Conservation (phyloP, 2,797 vertebrate species). For the Helostoma temminkii region DNA sequence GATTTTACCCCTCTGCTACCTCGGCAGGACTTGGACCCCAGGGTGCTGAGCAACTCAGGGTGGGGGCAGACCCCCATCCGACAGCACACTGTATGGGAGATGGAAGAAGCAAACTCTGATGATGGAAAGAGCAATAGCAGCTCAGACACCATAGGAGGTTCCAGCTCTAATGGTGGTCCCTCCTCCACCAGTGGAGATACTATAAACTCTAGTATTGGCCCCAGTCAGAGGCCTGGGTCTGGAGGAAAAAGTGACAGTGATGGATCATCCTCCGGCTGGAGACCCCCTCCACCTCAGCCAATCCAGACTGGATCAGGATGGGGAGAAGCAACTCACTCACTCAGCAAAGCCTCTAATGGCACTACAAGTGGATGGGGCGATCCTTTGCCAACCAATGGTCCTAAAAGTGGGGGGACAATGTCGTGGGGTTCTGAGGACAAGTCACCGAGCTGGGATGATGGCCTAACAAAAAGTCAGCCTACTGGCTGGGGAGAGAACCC, state of each 20-base stretch:
- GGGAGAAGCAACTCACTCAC: slow-evolving; percentile 85
- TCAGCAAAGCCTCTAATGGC: slow-evolving; percentile 88
- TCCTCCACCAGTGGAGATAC: slow-evolving; percentile 70
- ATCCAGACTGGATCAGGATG: slow-evolving; percentile 89
- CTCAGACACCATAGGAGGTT: slow-evolving; percentile 87
- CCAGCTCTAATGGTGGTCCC: slow-evolving; percentile 69
- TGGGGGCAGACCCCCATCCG: slow-evolving; percentile 99
- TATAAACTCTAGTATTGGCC: slow-evolving; percentile 66
- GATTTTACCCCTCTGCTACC: slow-evolving; percentile 89
- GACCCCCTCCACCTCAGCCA: slow-evolving; percentile 82
- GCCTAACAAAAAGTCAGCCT: slow-evolving; percentile 88
- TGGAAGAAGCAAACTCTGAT: slow-evolving; percentile 83
- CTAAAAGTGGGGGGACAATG: slow-evolving; percentile 87
- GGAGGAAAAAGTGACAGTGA: slow-evolving; percentile 92
- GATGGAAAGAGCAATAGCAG: slow-evolving; percentile 88
- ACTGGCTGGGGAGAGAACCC: slow-evolving; percentile 92
- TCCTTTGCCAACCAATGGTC: slow-evolving; percentile 84
- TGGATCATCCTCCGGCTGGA: slow-evolving; percentile 92
- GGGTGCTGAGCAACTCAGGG: slow-evolving; percentile 96
- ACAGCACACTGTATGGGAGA: slow-evolving; percentile 98
- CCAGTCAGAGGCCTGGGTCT: slow-evolving; percentile 78
- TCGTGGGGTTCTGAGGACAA: slow-evolving; percentile 94
- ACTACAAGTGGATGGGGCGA: slow-evolving; percentile 91
- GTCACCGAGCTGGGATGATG: slow-evolving; percentile 91
- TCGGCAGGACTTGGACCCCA: slow-evolving; percentile 93